phyloP scores from a whole-genome alignment of 2,888 invertebrate species.

The Lomographa bimaculata region DNA sequence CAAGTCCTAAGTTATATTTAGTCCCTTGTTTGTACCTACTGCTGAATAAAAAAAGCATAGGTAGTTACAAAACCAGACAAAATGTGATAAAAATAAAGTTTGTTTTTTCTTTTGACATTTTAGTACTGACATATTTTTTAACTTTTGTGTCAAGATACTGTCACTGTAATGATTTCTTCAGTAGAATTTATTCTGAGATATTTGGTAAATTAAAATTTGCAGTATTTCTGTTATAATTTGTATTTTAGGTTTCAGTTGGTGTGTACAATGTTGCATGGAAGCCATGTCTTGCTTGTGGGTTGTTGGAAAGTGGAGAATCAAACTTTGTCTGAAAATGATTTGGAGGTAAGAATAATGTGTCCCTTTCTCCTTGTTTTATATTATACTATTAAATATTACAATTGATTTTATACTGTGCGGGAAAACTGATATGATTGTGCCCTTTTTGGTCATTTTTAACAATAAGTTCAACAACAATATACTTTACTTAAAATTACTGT shows the following conservation, averaged over 20 bases:
- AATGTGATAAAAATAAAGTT: no score
- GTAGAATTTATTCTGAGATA: constrained; percentile 18
- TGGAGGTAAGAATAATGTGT: constrained; percentile 26
- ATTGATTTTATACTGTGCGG: no score
- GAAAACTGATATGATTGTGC: no score
- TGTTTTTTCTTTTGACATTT: constrained; percentile 24
- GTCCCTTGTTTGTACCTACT: no score
- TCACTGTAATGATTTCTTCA: constrained; percentile 35
- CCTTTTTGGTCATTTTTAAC: no score
- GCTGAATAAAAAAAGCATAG: no score
- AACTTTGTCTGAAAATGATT: constrained; percentile 13
- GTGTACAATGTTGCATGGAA: constrained; percentile 22
- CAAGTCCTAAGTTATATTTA: no score
- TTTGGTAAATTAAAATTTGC: constrained; percentile 17
- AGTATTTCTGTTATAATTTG: constrained; percentile 17
- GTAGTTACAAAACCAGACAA: no score
- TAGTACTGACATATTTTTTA: constrained; percentile 35
- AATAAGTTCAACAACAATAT: no score
- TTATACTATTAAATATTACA: no score
- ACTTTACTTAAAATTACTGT: no score
- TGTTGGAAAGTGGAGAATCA: constrained; percentile 10
- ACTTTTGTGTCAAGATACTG: constrained; percentile 56
- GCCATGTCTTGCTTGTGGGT: constrained; percentile 7
- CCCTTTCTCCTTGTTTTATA: no score
- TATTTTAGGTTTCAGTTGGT: constrained; percentile 29